These are phyloP conservation scores for Rhizomys pruinosus DNA, from an alignment of 2,113 vertebrate genomes.

Conservation along the genomic window DNA sequence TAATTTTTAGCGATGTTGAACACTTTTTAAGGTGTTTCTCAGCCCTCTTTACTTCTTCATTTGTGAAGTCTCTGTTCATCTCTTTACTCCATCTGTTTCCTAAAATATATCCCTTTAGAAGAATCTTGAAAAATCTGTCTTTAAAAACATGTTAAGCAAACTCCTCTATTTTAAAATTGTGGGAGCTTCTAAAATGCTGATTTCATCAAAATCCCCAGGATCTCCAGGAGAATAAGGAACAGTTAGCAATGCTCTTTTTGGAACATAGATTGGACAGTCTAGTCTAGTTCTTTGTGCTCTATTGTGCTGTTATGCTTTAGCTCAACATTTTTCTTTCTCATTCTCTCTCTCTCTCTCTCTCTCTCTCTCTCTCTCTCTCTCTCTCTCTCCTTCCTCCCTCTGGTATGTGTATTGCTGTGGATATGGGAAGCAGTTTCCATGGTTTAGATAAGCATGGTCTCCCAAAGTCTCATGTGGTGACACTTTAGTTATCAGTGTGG, in stretches of 20 bases:
- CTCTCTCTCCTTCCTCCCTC: too few relatives aligned
- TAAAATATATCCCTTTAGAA: constrained; percentile 63
- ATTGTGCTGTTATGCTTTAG: rapidly evolving
- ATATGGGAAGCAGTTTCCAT: too few relatives aligned
- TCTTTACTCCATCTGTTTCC: too few relatives aligned
- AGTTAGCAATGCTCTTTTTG: neutral
- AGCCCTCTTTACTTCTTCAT: too few relatives aligned
- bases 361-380: too few relatives aligned
- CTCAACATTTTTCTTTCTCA: neutral
- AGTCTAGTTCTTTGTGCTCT: neutral
- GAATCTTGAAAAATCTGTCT: constrained; percentile 32
- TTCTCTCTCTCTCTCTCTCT: too few relatives aligned
- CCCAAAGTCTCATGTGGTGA: neutral
- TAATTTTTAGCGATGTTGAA: too few relatives aligned
- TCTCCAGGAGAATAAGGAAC: neutral
- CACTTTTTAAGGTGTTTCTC: too few relatives aligned
- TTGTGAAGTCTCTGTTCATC: too few relatives aligned
- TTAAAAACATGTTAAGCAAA: constrained; percentile 37
- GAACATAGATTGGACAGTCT: neutral
- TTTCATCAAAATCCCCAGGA: constrained; percentile 45
- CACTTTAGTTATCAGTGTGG: neutral
- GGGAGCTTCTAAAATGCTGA: constrained; percentile 44
- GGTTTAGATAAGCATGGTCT: too few relatives aligned
- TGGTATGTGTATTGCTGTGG: too few relatives aligned
- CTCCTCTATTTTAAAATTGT: neutral